Base-by-base conservation (phyloP, 2,113 vertebrate species). In the Recurvirostra avosetta region DNA sequence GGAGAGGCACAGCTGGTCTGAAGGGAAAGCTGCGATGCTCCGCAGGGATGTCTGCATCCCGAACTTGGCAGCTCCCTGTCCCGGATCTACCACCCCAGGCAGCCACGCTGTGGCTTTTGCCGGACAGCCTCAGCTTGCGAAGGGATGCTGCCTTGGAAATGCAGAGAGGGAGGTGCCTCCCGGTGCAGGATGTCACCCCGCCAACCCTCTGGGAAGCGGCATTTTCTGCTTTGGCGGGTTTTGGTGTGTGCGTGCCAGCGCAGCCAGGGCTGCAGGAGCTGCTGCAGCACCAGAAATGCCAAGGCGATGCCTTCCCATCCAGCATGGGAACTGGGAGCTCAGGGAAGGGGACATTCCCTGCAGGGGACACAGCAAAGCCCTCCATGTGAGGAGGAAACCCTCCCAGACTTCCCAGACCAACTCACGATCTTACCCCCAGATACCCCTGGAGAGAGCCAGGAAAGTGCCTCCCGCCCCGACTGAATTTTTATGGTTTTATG, bases 21-120 rank as follows among this genome's bases (percentile, higher is more conserved):
- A 72, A 84, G 34, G 67, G 59, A 79, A 79, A 86, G 43, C 71
- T 77, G 52, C 1, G 2, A 29, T 9, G 62, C 49, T 91, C 47
- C 4, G 5, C n/a, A 50, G 53, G 58, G 76, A 80, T 80, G 62
- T 19, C 38, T 63, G 25, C 40, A 68, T 17, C 22, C 67, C 30
- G 1, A 77, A 22, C 6, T 9, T 38, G 7, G 53, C 52, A 89
- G 30, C 17, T 15, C 9, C 9, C 25, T 41, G 43, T 59, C 80
- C 67, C 40, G 4, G 75, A 47, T 25, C 70, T 17, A 26, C 50
- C 0, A 0, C 10, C n/a, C 14, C 0, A 0, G 0, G 30, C 12
- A 40, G 19, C 66, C 5, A 3, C 1, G 2, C 10, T 4, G 1
- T 6, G 27, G n/a, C 12, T 86, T 85, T 85, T 66, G 71, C 45